phyloP scores from a whole-genome alignment of 35 echinoderm and acorn worm species.

The Apostichopus japonicus region DNA sequence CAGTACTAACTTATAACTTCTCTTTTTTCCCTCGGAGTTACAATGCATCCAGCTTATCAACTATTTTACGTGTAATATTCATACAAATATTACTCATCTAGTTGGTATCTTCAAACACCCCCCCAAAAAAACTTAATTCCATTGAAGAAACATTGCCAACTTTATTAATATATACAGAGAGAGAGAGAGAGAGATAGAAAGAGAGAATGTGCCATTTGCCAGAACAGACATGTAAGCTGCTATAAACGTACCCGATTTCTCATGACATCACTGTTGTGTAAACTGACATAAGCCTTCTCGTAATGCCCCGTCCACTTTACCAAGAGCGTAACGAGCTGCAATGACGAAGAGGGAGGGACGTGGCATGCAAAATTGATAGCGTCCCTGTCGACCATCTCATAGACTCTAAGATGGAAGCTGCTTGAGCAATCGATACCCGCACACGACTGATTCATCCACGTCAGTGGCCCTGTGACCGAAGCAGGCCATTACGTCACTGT shows the following conservation, averaged over 20 bases:
- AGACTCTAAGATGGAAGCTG: conserved; percentile 17
- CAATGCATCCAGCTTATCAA: too few species aligned
- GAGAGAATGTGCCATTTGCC: too few species aligned
- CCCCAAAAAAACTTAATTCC: too few species aligned
- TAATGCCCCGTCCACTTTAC: conserved; percentile 43
- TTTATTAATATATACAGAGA: too few species aligned
- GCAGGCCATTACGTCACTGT: conserved; percentile 41
- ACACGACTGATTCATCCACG: conserved; percentile 9
- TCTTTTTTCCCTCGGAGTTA: too few species aligned
- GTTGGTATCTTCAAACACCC: too few species aligned
- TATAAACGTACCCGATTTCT: not conserved
- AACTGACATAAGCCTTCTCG: conserved; percentile 24
- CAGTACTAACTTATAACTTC: too few species aligned
- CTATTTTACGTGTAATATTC: too few species aligned
- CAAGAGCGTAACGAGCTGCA: conserved; percentile 25
- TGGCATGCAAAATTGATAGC: conserved; percentile 19
- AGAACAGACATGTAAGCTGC: too few species aligned
- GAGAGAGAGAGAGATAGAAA: too few species aligned
- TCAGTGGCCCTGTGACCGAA: conserved; percentile 53
- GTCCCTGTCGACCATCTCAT: conserved; percentile 33
- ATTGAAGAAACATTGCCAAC: too few species aligned
- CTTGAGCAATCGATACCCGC: conserved; percentile 40
- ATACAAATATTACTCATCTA: too few species aligned
- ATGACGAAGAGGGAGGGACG: conserved; percentile 17
- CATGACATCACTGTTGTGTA: conserved; percentile 39